Conservation (phyloP, 2,888 invertebrate species). For the Diarsia rubi region DNA sequence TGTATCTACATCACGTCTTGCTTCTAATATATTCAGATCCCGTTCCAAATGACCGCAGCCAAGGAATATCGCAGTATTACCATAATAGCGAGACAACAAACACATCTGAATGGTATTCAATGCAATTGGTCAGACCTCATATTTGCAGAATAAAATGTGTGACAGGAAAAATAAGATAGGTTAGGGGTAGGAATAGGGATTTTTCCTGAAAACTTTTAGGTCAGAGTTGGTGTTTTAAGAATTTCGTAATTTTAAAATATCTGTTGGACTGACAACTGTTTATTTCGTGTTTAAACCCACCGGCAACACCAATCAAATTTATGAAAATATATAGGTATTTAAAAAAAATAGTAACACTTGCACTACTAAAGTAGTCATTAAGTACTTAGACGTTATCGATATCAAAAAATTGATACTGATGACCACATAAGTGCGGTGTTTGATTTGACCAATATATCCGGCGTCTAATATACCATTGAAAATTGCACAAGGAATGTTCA, state of each 20-base stretch:
- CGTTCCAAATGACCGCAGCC: slow-evolving; percentile 42
- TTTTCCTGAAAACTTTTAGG: neutral
- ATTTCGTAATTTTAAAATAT: neutral
- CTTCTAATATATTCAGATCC: slow-evolving; percentile 46
- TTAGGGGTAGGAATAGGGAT: neutral
- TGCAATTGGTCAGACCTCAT: slow-evolving; percentile 49
- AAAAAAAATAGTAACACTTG: neutral
- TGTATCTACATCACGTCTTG: slow-evolving; percentile 10
- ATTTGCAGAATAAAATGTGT: slow-evolving; percentile 20
- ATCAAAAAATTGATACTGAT: too few species aligned
- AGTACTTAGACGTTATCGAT: neutral
- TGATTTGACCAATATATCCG: too few species aligned
- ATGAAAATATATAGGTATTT: too few species aligned
- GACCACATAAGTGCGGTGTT: neutral
- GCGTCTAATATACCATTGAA: too few species aligned
- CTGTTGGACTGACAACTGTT: neutral
- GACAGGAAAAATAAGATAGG: neutral
- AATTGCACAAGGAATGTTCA: too few species aligned
- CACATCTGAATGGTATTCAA: slow-evolving; percentile 43
- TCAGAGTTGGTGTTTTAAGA: neutral
- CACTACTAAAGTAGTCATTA: neutral
- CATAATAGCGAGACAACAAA: slow-evolving; percentile 55
- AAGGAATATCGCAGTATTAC: slow-evolving; percentile 44
- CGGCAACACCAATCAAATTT: too few species aligned
- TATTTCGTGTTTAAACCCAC: neutral